phyloP scores from a whole-genome alignment of 2,888 invertebrate species.

The Sclerodermus sp. region DNA sequence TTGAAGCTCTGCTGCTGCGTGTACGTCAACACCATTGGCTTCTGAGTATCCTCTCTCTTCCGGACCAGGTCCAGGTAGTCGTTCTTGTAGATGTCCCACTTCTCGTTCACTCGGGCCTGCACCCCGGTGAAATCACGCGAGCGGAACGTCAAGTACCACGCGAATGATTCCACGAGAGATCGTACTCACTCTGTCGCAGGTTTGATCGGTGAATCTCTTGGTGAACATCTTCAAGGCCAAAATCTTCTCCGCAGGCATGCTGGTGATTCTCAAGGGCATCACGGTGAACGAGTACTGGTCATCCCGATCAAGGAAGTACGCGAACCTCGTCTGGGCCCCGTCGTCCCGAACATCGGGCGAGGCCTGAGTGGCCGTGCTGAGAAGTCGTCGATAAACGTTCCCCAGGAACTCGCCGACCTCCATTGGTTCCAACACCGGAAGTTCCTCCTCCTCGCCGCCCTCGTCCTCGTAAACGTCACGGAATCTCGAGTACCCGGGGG shows the following conservation, averaged over 20 bases:
- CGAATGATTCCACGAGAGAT: neutral
- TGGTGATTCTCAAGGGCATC: constrained; percentile 25
- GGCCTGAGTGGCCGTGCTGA: constrained; percentile 64
- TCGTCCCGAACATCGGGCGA: constrained; percentile 58
- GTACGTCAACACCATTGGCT: constrained; percentile 35
- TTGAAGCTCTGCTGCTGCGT: constrained; percentile 45
- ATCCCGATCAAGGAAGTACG: constrained; percentile 71
- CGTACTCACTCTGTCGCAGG: constrained; percentile 41
- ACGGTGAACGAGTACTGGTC: constrained; percentile 66
- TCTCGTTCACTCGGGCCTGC: constrained; percentile 36
- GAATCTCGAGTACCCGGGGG: constrained; percentile 33
- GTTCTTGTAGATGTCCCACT: constrained; percentile 65
- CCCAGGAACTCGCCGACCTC: constrained; percentile 56
- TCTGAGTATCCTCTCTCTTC: constrained; percentile 42
- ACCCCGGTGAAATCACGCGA: too few relatives aligned
- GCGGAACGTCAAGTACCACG: too few relatives aligned
- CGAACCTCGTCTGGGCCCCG: constrained; percentile 69
- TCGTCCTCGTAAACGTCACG: neutral
- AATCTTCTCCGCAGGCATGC: constrained; percentile 41
- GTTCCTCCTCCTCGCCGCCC: constrained; percentile 43
- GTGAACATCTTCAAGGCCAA: constrained; percentile 44
- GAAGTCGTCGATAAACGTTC: constrained; percentile 60
- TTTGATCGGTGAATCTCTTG: constrained; percentile 29
- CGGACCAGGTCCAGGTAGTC: constrained; percentile 63
- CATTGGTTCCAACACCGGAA: neutral